Conservation (phyloP, 2,888 invertebrate genomes). For the Leptarthrus brevirostris region DNA sequence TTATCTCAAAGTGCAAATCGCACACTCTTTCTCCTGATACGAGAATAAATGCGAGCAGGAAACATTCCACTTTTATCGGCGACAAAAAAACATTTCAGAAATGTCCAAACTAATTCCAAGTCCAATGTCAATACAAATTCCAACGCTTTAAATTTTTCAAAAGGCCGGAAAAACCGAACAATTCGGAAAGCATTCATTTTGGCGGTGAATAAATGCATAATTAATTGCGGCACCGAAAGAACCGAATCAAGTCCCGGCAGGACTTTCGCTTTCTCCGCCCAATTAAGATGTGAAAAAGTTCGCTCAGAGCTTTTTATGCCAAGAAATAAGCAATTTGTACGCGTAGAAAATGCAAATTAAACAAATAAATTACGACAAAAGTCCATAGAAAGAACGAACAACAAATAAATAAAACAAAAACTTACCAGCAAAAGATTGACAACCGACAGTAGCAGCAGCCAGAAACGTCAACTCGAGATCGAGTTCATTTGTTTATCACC, state of each 20-base stretch:
- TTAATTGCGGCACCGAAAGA: background rate
- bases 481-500: slow-evolving; percentile 50
- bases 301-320: background rate
- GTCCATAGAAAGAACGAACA: background rate
- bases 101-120: background rate
- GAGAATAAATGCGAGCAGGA: no score
- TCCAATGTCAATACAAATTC: background rate
- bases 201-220: slow-evolving; percentile 19
- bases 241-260: no score
- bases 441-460: slow-evolving; percentile 14
- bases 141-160: background rate
- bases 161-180: no score
- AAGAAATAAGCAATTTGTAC: slow-evolving; percentile 25
- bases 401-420: slow-evolving; percentile 3
- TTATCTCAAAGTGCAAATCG: no score
- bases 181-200: background rate
- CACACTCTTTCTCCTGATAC: no score
- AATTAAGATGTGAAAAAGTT: slow-evolving; percentile 30
- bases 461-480: slow-evolving; percentile 46
- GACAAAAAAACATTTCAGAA: no score
- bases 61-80: no score
- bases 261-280: slow-evolving; percentile 35
- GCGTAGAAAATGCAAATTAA: slow-evolving; percentile 34
- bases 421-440: slow-evolving; percentile 37
- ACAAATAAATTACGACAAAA: background rate